Evolutionary conservation across 2,888 invertebrate genomes (phyloP), one percentile per base, ranked within the genome.

Genomic region (Chydorus sphaericus): DNA sequence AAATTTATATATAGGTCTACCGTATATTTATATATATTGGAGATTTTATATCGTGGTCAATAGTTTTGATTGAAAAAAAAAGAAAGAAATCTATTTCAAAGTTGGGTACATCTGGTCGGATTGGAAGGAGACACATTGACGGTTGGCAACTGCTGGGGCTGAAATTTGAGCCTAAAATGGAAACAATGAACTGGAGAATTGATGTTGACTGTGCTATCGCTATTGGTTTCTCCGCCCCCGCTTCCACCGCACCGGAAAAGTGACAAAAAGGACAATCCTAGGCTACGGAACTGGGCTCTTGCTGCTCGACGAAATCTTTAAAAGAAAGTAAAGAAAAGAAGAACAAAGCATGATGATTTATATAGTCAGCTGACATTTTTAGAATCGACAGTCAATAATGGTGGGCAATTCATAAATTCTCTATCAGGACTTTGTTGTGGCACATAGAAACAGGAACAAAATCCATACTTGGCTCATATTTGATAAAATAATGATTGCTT

Each of bases 261-360:
- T 23, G 26, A 23, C 23, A 44, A 44, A n/a, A n/a, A n/a, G n/a
- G n/a, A n/a, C n/a, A n/a, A n/a, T n/a, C n/a, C n/a, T 11, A 44
- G 44, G 8, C 44, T 23, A 14, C 44, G 44, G 44, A 44, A 44
- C 28, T 44, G 44, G 14, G 44, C 14, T 5, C 44, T 23, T 14
- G 44, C 44, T 14, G 44, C 44, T 7, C 44, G 44, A 4, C 94
- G 77, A 69, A 94, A 94, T n/a, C n/a, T n/a, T n/a, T n/a, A n/a
- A n/a, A n/a, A n/a, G n/a, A n/a, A n/a, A n/a, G n/a, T n/a, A n/a
- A n/a, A n/a, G n/a, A n/a, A n/a, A n/a, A n/a, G n/a, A n/a, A n/a
- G n/a, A n/a, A n/a, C n/a, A n/a, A n/a, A n/a, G n/a, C n/a, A n/a
- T n/a, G n/a, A n/a, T n/a, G n/a, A n/a, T n/a, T n/a, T n/a, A n/a